Conservation (phyloP, 1,140 invertebrate species). For the Papilio helenus region DNA sequence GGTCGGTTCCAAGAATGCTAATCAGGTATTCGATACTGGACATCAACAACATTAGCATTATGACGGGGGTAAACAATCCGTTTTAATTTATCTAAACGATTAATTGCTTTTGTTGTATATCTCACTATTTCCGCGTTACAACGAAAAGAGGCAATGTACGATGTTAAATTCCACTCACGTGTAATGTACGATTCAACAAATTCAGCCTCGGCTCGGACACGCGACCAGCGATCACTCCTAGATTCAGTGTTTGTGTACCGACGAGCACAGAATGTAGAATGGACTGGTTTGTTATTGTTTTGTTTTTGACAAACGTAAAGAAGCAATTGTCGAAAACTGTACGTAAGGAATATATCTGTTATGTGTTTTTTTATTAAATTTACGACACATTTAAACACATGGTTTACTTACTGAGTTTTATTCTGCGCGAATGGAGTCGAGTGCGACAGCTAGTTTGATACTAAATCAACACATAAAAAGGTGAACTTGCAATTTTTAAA, state of each 20-base stretch:
- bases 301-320: not conserved
- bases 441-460: too few relatives aligned
- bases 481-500: too few relatives aligned
- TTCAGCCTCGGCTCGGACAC: constrained; percentile 37
- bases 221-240: constrained; percentile 37
- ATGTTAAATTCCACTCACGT: constrained; percentile 33
- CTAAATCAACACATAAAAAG: too few relatives aligned
- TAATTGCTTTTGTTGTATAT: constrained; percentile 9
- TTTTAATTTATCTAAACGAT: constrained; percentile 10
- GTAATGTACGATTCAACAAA: constrained; percentile 35
- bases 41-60: too few relatives aligned
- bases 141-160: constrained; percentile 34
- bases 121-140: constrained; percentile 12
- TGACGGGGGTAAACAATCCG: not conserved
- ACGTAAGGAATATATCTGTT: too few relatives aligned
- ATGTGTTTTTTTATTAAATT: too few relatives aligned
- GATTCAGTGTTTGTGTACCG: constrained; percentile 37
- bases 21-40: too few relatives aligned
- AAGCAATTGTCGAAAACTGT: too few relatives aligned
- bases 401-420: too few relatives aligned
- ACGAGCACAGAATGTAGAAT: constrained; percentile 28
- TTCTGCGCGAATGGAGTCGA: too few relatives aligned
- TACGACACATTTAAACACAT: too few relatives aligned
- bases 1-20: too few relatives aligned
- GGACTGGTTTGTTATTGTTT: not conserved